These are phyloP conservation scores for Armadillidium nasatum DNA, from an alignment of 1,140 invertebrate genomes.

Conservation along the genomic window DNA sequence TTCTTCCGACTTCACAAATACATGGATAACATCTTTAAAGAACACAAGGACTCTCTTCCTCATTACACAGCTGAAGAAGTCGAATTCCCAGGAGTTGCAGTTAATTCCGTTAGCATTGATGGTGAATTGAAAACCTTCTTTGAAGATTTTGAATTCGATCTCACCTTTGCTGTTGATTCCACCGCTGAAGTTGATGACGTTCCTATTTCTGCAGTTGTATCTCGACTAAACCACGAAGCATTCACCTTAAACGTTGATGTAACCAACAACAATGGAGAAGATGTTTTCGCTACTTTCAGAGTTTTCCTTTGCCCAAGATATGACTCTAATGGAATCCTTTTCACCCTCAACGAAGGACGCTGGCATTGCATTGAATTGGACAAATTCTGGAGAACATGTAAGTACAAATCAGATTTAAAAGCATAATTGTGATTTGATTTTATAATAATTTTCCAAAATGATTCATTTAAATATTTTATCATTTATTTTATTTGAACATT, in stretches of 20 bases:
- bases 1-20: conserved; percentile 62
- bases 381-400: conserved; percentile 54
- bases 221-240: conserved; percentile 58
- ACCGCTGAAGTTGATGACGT: conserved; percentile 36
- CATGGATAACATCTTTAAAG: conserved; percentile 56
- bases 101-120: conserved; percentile 61
- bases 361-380: conserved; percentile 63
- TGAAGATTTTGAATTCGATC: conserved; percentile 63
- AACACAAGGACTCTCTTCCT: conserved; percentile 48
- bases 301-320: conserved; percentile 68
- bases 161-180: conserved; percentile 59
- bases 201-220: conserved; percentile 53
- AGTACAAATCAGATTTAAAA: no score
- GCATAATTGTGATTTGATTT: no score
- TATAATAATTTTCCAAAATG: no score
- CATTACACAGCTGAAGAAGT: conserved; percentile 50
- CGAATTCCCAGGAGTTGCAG: conserved; percentile 58
- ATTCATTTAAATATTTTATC: no score
- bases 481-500: no score
- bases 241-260: conserved; percentile 61
- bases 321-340: conserved; percentile 56
- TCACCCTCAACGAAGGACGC: conserved; percentile 58
- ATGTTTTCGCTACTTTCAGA: conserved; percentile 52
- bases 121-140: conserved; percentile 65
- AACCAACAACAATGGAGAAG: conserved; percentile 56